phyloP scores from a whole-genome alignment of 1,140 invertebrate species.

The Campodea augens region DNA sequence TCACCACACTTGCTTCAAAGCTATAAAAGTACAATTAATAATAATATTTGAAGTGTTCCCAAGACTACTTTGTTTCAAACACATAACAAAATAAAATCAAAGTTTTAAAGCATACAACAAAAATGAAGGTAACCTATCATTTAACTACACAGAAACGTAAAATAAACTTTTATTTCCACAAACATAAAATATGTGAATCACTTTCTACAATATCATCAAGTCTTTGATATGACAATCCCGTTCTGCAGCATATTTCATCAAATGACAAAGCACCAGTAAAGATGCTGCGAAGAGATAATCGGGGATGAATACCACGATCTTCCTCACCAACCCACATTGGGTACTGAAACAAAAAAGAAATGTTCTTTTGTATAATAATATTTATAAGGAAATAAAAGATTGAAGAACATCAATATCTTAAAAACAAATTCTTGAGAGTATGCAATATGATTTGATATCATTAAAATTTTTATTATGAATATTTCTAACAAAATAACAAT shows the following conservation, averaged over 20 bases:
- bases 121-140: too few species aligned
- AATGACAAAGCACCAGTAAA: constrained; percentile 62
- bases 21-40: too few species aligned
- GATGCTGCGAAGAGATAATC: too few species aligned
- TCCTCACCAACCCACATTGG: constrained; percentile 23
- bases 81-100: too few species aligned
- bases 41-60: too few species aligned
- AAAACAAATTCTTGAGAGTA: neutral
- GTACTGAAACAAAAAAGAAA: constrained; percentile 9
- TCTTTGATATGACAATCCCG: constrained; percentile 55
- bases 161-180: constrained; percentile 68
- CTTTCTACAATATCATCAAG: constrained; percentile 70
- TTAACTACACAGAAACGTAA: too few species aligned
- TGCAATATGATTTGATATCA: neutral
- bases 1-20: too few species aligned
- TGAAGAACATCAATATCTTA: neutral
- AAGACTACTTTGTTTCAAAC: too few species aligned
- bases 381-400: neutral
- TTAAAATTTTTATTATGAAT: neutral
- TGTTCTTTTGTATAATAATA: neutral
- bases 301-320: too few species aligned
- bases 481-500: too few species aligned
- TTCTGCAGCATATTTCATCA: constrained; percentile 76
- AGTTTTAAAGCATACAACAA: too few species aligned
- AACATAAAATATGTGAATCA: constrained; percentile 61